phyloP scores from a whole-genome alignment of 2,797 vertebrate genomes.

The Synaphobranchus kaupii region DNA sequence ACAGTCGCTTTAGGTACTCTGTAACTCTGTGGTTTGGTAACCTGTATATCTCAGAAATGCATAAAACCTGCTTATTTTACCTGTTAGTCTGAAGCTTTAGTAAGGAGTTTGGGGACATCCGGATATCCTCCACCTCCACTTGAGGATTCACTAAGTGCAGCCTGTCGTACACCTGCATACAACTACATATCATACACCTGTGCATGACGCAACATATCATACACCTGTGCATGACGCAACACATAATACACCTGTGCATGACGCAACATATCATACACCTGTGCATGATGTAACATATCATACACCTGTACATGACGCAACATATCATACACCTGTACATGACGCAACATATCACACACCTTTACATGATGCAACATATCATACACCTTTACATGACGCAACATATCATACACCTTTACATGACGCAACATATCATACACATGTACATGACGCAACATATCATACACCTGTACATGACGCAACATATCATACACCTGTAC shows the following conservation, averaged over 20 bases:
- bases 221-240: no score
- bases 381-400: no score
- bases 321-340: no score
- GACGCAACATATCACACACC: no score
- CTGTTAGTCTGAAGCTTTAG: constrained; percentile 91
- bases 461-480: not conserved
- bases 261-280: no score
- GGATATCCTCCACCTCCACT: constrained; percentile 78
- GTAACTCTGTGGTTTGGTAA: not conserved
- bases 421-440: not conserved
- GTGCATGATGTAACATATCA: no score
- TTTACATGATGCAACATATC: no score
- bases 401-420: not conserved
- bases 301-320: no score
- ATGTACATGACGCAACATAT: no score
- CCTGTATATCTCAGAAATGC: not conserved
- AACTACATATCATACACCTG: constrained; percentile 70
- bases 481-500: no score
- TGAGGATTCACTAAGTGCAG: constrained; percentile 81
- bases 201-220: constrained; percentile 26
- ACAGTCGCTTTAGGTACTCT: not conserved
- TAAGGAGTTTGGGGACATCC: constrained; percentile 91
- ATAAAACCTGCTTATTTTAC: constrained; percentile 59
- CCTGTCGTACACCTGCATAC: constrained; percentile 90
- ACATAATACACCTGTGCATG: no score